Conservation (phyloP, 2,797 vertebrate genomes). For the Parotocinclus haroldoi region DNA sequence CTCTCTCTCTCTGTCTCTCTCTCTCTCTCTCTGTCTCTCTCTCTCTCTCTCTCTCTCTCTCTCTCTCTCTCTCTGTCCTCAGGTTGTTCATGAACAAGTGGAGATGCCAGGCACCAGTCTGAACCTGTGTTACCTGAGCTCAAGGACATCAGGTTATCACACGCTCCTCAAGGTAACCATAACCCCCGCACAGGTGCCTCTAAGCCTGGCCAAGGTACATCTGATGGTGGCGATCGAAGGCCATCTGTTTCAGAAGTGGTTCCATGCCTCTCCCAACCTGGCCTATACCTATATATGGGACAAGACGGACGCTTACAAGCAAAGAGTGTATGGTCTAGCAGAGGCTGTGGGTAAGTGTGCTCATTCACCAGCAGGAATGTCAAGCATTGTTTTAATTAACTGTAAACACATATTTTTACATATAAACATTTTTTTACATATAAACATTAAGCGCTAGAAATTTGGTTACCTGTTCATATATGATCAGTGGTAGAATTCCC, state of each 20-base stretch:
- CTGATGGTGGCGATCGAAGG: slow-evolving; percentile 87
- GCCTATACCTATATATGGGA: slow-evolving; percentile 88
- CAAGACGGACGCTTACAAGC: slow-evolving; percentile 84
- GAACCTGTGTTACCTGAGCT: slow-evolving; percentile 84
- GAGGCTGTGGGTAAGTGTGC: slow-evolving; percentile 79
- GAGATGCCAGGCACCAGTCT: slow-evolving; percentile 79
- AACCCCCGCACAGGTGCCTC: slow-evolving; percentile 81
- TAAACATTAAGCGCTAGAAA: too few species aligned
- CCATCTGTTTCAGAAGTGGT: slow-evolving; percentile 86
- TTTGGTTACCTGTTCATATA: not conserved
- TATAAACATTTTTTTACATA: too few species aligned
- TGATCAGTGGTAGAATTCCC: slow-evolving; percentile 18
- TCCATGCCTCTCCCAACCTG: slow-evolving; percentile 84
- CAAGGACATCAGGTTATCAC: slow-evolving; percentile 80
- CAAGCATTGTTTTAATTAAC: too few species aligned
- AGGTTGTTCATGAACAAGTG: slow-evolving; percentile 87
- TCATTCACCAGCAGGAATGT: too few species aligned
- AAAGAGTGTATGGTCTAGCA: slow-evolving; percentile 82
- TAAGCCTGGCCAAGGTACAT: slow-evolving; percentile 84
- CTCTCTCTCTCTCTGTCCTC: slow-evolving; percentile 5
- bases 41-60: not conserved
- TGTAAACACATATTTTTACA: too few species aligned
- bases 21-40: too few species aligned
- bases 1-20: too few species aligned
- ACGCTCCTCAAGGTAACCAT: slow-evolving; percentile 84